Percentiles rank a stretch among this genome's conserved stretches.
Conservation (phyloP, 2,888 invertebrate species). For the Lypha dubia region DNA sequence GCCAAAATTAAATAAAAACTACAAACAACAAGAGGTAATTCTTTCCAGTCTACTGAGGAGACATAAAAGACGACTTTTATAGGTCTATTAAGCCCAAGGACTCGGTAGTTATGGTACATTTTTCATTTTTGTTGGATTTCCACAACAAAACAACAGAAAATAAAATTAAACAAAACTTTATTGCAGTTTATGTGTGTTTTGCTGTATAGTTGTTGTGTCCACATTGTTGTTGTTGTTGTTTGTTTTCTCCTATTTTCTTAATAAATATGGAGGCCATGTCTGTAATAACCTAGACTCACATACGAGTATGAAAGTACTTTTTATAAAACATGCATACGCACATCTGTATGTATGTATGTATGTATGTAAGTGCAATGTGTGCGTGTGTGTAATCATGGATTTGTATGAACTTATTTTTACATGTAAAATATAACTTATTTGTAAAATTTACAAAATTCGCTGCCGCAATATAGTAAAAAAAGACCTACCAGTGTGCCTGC, state of each 20-base stretch:
- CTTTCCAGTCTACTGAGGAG: conserved; percentile 66
- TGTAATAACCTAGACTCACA: conserved; percentile 55
- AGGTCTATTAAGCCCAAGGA: conserved; percentile 67
- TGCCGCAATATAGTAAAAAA: neutral
- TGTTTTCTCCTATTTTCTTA: conserved; percentile 12
- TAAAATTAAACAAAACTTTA: conserved; percentile 17
- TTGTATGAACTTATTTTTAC: too few relatives aligned
- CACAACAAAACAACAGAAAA: conserved; percentile 3
- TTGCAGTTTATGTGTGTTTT: neutral
- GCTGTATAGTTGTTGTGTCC: neutral
- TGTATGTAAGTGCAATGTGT: conserved; percentile 18
- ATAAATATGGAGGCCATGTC: conserved; percentile 57
- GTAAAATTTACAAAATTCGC: neutral
- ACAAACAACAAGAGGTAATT: conserved; percentile 36
- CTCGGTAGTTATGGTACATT: conserved; percentile 18
- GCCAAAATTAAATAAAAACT: conserved; percentile 32
- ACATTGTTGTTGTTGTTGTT: conserved; percentile 9
- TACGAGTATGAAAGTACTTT: neutral
- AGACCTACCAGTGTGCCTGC: neutral
- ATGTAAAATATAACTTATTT: neutral
- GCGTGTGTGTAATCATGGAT: neutral
- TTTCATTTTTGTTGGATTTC: conserved; percentile 4
- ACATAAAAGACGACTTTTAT: conserved; percentile 69
- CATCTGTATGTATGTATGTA: too few relatives aligned
- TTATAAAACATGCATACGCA: neutral